Base-by-base conservation (phyloP, 2,113 vertebrate species). In the Stictonetta naevosa region DNA sequence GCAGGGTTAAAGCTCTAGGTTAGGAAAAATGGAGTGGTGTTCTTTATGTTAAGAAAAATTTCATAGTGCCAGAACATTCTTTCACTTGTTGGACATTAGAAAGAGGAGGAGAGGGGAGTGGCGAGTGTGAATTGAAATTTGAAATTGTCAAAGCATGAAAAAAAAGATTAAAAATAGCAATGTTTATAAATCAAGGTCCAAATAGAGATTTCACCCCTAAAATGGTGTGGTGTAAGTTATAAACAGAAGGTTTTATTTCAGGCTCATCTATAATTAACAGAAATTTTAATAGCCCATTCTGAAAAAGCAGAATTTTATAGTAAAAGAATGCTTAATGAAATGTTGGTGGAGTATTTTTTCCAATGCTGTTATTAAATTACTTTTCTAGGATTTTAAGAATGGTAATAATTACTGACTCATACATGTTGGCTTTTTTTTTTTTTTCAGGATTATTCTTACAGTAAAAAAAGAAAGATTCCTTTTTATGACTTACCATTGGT, bases 321-420 rank as follows among this genome's bases (percentile, higher is more conserved):
- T 81, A 90, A 94, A 93, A 90, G 42, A 90, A 42, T 83, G 13
- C 28, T 82, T 94, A 93, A 78, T 83, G 13, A 86, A 93, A 88
- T 22, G 13, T 58, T 89, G 71, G 23, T 83, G 33, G 22, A 84
- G 13, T 0, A 38, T 69, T 42, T 91, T 93, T 40, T 42, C 48
- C 52, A 74, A 58, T 67, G 21, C 2, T 67, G 56, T 92, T 96
- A 89, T 83, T 89, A 95, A 91, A 90, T 90, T 75, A 46, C 76
- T 74, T 87, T 92, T 90, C 64, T 62, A 77, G 33, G 38, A 75
- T 78, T 90, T 88, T 93, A 90, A 88, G 40, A 93, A 86, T 83
- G 19, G 8, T 56, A 86, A 60, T 59, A 74, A 79, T 85, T 94
- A 87, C 31, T 90, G 78, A 73, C 69, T 84, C 28, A 50, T 69